Conservation (phyloP, 2,888 invertebrate genomes). For the Hymenopus coronatus region DNA sequence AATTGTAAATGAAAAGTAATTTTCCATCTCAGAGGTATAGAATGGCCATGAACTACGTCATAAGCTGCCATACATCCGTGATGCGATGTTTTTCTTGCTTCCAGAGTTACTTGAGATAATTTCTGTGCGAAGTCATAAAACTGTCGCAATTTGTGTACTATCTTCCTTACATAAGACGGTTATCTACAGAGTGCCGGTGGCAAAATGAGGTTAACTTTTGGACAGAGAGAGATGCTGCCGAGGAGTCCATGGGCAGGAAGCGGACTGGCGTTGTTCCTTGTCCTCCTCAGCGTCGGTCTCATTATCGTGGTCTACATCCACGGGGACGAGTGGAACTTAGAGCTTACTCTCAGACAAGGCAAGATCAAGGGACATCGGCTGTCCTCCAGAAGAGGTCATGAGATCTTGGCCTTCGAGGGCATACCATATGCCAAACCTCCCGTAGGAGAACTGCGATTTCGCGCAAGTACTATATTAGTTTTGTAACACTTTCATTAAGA, state of each 20-base stretch:
- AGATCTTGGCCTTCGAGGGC: background rate
- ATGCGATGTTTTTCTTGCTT: background rate
- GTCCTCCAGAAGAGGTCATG: background rate
- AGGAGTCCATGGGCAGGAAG: background rate
- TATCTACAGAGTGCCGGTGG: background rate
- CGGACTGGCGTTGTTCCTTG: background rate
- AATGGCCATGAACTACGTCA: no score
- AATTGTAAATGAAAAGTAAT: no score
- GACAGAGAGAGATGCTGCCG: background rate
- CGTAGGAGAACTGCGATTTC: background rate
- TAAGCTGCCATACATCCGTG: background rate
- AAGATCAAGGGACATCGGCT: background rate
- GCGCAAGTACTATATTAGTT: background rate
- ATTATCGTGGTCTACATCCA: background rate
- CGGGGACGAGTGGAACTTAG: background rate
- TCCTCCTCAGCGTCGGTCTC: background rate
- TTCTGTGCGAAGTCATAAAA: background rate
- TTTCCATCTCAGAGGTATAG: no score
- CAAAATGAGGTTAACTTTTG: background rate
- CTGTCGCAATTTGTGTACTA: background rate
- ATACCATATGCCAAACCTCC: background rate
- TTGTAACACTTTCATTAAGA: background rate
- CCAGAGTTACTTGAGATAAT: background rate
- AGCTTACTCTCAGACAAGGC: background rate
- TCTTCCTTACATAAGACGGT: background rate